Evolutionary conservation across 37 sponge, comb jelly and placozoan genomes (phyloP).

Genomic region (Ianthella basta): DNA sequence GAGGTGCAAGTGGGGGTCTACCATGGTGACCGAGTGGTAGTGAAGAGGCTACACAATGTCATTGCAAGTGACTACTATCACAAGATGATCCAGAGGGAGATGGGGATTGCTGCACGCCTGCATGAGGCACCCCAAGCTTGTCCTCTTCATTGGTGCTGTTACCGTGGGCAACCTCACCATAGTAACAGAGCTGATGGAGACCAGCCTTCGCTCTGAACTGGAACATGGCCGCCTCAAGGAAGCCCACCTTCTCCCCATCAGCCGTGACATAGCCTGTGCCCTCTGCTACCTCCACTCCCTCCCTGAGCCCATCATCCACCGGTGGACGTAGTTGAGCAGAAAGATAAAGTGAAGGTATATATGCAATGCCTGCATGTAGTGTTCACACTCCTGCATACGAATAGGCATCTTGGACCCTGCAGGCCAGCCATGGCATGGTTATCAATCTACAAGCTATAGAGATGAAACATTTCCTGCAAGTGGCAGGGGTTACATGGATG

Average conservation of each 20-base stretch:
- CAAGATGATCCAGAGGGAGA: constrained; percentile 48
- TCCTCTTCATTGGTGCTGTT: constrained; percentile 70
- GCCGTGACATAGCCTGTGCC: constrained; percentile 52
- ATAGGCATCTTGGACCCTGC: no score
- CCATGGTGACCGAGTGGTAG: constrained; percentile 62
- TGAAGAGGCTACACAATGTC: constrained; percentile 57
- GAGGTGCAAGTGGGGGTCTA: constrained; percentile 56
- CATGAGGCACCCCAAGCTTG: constrained; percentile 78
- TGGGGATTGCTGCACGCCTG: constrained; percentile 57
- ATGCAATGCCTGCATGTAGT: no score
- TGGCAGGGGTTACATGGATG: no score
- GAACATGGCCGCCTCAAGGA: constrained; percentile 36
- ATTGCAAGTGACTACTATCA: constrained; percentile 48
- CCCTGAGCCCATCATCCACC: constrained; percentile 80
- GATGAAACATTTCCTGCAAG: no score
- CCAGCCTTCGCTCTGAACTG: constrained; percentile 57
- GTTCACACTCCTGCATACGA: no score
- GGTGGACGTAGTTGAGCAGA: no score
- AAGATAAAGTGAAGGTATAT: no score
- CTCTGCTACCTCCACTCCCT: constrained; percentile 67
- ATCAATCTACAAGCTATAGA: no score
- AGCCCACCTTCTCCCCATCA: constrained; percentile 41
- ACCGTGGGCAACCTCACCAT: constrained; percentile 26
- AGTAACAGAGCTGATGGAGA: constrained; percentile 71
- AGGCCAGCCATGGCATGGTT: no score